Evolutionary conservation across 2,888 invertebrate genomes (phyloP).

Genomic region (Nipponacmea schrenckii): DNA sequence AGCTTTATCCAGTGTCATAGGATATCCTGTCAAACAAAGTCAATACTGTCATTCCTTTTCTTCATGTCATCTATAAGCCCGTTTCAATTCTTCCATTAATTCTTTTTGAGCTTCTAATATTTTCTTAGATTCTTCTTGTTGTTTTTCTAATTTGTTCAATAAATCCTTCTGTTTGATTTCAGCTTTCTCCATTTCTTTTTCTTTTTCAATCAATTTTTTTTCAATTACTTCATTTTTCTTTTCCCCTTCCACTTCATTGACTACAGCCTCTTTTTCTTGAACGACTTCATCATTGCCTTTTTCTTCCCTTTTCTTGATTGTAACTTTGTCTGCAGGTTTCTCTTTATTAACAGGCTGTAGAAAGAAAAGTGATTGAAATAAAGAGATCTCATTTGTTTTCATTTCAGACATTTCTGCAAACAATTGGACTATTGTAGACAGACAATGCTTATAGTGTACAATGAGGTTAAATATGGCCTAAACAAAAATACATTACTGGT

Average conservation of each 20-base stretch:
- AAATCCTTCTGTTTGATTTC: conserved; percentile 42
- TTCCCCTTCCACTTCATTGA: conserved; percentile 15
- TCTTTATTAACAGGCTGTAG: not conserved
- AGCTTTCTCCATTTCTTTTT: conserved; percentile 29
- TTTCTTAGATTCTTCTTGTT: conserved; percentile 55
- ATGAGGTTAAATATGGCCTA: no score
- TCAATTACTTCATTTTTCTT: conserved; percentile 14
- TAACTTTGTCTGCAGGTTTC: conserved; percentile 1
- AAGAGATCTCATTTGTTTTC: no score
- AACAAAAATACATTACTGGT: no score
- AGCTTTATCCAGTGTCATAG: no score
- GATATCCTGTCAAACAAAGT: no score
- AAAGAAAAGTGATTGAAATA: not conserved
- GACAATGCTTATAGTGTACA: not conserved
- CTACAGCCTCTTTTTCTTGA: conserved; percentile 2
- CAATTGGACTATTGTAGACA: not conserved
- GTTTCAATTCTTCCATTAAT: conserved; percentile 60
- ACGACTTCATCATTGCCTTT: not conserved
- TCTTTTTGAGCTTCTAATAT: conserved; percentile 61
- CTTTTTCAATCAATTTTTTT: conserved; percentile 18
- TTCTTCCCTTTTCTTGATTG: not conserved
- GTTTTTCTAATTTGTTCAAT: conserved; percentile 50
- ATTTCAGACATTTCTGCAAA: not conserved
- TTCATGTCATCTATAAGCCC: conserved; percentile 49
- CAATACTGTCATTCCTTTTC: not conserved